Evolutionary conservation across 1,140 invertebrate genomes (phyloP).

Genomic region (Melanaphis sacchari): DNA sequence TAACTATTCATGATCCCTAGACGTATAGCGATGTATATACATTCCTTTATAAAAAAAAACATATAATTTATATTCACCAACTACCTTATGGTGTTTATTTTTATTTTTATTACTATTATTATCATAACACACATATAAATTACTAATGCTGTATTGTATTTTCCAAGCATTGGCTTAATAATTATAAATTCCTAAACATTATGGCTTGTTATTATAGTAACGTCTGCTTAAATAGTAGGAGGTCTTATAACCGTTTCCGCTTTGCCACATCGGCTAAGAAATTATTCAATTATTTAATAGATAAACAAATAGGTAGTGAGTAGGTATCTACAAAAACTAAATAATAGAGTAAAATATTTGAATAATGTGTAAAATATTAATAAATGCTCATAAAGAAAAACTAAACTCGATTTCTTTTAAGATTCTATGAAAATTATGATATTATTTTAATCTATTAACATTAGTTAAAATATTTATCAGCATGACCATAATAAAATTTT

Average conservation of each 20-base stretch:
- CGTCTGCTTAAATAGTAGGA: background rate
- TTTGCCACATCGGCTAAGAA: background rate
- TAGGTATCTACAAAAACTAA: background rate
- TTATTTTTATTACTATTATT: conserved; percentile 22
- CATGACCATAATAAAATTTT: background rate
- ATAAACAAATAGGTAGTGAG: background rate
- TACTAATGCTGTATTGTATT: conserved; percentile 21
- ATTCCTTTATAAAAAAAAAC: conserved; percentile 9
- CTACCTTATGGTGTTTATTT: background rate
- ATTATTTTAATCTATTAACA: background rate
- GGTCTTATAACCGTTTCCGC: conserved; percentile 17
- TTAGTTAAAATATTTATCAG: background rate
- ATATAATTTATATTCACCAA: conserved; percentile 17
- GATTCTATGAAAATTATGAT: background rate
- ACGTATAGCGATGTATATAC: background rate
- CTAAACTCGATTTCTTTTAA: background rate
- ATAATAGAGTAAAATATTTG: background rate
- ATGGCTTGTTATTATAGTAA: conserved; percentile 31
- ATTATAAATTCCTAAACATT: background rate
- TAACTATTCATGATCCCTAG: background rate
- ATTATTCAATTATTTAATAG: background rate
- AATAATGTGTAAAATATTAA: background rate
- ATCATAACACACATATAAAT: conserved; percentile 15
- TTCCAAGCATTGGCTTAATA: background rate
- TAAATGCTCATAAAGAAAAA: background rate